A percentile compares a stretch with the other conserved stretches of the same genome.
These are phyloP conservation scores for Vespertilio murinus DNA, from an alignment of 2,797 vertebrate genomes.

Conservation along the genomic window DNA sequence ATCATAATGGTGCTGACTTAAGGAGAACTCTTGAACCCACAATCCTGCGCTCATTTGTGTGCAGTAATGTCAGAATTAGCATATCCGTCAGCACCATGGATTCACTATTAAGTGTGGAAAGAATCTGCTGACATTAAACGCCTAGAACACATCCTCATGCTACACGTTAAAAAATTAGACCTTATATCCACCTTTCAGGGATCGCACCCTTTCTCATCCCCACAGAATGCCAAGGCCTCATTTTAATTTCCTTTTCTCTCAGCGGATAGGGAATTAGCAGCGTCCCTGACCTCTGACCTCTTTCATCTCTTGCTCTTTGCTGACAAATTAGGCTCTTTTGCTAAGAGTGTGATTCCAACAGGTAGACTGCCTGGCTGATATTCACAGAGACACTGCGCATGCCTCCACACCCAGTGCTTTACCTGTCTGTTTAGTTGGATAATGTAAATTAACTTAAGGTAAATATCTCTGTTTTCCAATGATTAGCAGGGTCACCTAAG, in stretches of 20 bases:
- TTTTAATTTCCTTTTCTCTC: neutral
- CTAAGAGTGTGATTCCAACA: neutral
- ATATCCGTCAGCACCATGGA: neutral
- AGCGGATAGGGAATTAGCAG: constrained; percentile 54
- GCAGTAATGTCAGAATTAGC: neutral
- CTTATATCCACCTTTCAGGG: neutral
- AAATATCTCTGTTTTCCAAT: too few relatives aligned
- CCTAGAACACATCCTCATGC: neutral
- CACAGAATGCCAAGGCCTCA: neutral
- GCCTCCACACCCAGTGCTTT: neutral
- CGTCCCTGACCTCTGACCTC: constrained; percentile 49
- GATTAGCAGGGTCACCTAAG: too few relatives aligned
- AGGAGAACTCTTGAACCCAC: neutral
- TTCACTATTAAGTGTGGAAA: neutral
- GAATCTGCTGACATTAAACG: neutral
- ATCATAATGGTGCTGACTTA: neutral
- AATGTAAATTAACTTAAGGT: too few relatives aligned
- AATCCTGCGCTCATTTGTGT: neutral
- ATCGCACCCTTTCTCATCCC: neutral
- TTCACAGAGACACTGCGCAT: neutral
- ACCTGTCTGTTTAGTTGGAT: neutral
- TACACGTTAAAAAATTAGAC: neutral
- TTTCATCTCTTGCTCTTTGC: constrained; percentile 40
- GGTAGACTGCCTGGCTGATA: rapidly evolving
- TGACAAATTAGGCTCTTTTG: neutral